Conservation (phyloP, 2,888 invertebrate species). For the Deroplatys truncata region DNA sequence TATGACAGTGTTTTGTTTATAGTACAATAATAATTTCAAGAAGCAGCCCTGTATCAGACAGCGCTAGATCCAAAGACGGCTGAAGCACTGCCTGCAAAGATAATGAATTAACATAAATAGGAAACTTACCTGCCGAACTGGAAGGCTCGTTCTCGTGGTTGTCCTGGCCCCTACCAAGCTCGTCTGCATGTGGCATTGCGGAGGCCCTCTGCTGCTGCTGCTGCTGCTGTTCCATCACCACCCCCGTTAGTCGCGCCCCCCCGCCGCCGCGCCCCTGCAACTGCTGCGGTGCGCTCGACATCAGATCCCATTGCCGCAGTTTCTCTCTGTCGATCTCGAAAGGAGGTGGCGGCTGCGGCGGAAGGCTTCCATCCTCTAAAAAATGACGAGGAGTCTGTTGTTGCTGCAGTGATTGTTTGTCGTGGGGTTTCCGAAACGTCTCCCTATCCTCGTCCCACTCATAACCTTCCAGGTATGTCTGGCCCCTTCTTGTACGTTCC, state of each 20-base stretch:
- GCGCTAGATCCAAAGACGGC: neutral
- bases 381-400: conserved; percentile 38
- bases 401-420: conserved; percentile 24
- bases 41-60: too few relatives aligned
- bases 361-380: conserved; percentile 50
- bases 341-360: conserved; percentile 39
- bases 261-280: neutral
- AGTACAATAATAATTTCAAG: too few relatives aligned
- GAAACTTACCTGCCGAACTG: conserved; percentile 26
- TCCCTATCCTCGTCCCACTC: conserved; percentile 45
- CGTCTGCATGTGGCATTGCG: conserved; percentile 8
- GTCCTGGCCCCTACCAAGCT: neutral
- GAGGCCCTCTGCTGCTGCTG: conserved; percentile 1
- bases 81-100: neutral
- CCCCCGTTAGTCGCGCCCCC: conserved; percentile 4
- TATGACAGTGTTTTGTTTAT: too few relatives aligned
- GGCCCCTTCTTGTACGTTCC: conserved; percentile 43
- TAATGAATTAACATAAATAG: neutral
- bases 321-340: conserved; percentile 75
- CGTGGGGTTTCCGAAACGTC: conserved; percentile 37
- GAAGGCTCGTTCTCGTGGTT: conserved; percentile 22
- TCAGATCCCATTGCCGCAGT: conserved; percentile 81
- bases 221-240: conserved; percentile 8
- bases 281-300: conserved; percentile 67
- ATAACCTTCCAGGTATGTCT: conserved; percentile 40